phyloP scores from a whole-genome alignment of 2,888 invertebrate species.

The Leptothorax acervorum region DNA sequence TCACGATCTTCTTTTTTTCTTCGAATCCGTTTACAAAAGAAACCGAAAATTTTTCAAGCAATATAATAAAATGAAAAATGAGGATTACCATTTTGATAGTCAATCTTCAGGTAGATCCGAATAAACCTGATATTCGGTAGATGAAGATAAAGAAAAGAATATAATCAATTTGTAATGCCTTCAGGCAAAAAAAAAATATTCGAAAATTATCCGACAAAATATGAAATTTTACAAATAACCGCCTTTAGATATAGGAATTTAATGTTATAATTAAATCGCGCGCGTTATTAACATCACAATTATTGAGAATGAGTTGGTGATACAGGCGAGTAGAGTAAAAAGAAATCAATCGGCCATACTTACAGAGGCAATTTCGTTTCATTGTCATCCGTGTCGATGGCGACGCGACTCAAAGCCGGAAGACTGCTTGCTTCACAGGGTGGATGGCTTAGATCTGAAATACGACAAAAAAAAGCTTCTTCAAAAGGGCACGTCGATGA shows the following conservation, averaged over 20 bases:
- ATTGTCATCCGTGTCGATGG: conserved; percentile 74
- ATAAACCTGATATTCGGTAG: not conserved
- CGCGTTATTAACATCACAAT: not conserved
- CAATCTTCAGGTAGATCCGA: not conserved
- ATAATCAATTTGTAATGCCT: not conserved
- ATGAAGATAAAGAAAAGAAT: not conserved
- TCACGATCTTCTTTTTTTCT: conserved; percentile 4
- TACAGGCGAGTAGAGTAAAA: not conserved
- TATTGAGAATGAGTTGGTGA: not conserved
- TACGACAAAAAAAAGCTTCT: not conserved
- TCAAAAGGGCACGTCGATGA: not conserved
- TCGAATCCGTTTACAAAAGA: not conserved
- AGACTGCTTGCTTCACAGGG: conserved; percentile 81
- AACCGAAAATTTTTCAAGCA: not conserved
- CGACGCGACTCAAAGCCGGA: conserved; percentile 76
- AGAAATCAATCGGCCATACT: conserved; percentile 62
- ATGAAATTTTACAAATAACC: not conserved
- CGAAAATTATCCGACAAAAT: not conserved
- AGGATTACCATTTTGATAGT: not conserved
- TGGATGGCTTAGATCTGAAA: conserved; percentile 79
- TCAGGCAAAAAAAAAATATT: not conserved
- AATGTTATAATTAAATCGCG: not conserved
- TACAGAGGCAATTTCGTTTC: conserved; percentile 67
- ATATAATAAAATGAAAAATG: not conserved
- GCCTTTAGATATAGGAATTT: not conserved